Conservation (phyloP, 2,113 vertebrate species). For the Platanista minor region DNA sequence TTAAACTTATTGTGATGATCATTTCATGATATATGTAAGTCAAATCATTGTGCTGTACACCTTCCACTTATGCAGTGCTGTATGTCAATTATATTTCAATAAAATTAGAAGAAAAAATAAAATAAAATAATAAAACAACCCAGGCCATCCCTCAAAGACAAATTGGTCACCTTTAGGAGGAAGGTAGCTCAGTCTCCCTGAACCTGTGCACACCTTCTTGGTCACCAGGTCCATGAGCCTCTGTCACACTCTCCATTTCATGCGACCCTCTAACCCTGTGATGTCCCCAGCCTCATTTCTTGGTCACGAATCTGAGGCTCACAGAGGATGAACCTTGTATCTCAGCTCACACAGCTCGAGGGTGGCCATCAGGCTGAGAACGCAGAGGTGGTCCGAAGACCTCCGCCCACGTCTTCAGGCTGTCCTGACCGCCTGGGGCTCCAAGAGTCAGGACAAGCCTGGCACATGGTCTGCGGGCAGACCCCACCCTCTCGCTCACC, state of each 20-base stretch:
- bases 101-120: neutral
- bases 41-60: too few relatives aligned
- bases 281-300: neutral
- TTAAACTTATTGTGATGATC: too few relatives aligned
- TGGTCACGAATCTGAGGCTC: neutral
- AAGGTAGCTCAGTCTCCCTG: neutral
- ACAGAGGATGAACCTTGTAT: neutral
- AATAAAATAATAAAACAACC: neutral
- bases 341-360: neutral
- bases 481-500: neutral
- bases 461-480: accelerated
- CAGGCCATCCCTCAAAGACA: neutral
- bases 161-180: neutral
- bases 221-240: neutral
- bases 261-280: too few relatives aligned
- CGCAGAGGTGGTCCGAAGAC: neutral
- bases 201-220: neutral
- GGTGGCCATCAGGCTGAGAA: neutral
- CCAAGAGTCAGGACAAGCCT: neutral
- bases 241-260: neutral
- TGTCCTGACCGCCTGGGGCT: neutral
- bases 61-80: neutral
- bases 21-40: too few relatives aligned
- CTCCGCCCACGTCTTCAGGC: neutral
- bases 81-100: neutral